Base-by-base conservation (phyloP, 2,797 vertebrate genomes). In the Onychomys torridus region DNA sequence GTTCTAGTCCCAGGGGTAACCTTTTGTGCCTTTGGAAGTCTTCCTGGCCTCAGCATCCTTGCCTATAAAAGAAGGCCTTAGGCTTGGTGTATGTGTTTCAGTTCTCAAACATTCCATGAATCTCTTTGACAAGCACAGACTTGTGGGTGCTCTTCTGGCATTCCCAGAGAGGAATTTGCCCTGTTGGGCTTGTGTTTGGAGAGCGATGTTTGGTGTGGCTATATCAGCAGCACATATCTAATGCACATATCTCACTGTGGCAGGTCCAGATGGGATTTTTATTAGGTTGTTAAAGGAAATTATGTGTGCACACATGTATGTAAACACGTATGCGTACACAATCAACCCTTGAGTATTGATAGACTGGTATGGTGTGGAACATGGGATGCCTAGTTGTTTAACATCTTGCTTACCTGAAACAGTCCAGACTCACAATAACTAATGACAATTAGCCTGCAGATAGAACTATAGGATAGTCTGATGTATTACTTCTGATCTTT, bases 51-150 rank as follows among this genome's bases (percentile, higher is more conserved):
- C 37, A 49, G 9, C 27, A 75, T 49, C 43, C 32, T 92, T 40
- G 69, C 52, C 84, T 89, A 16, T 90, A 89, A 89, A 55, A 65
- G 78, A 89, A 83, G 43, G 57, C 67, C 23, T 82, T 86, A 63
- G 77, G 32, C 73, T 92, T 52, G 57, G 55, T 34, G 11, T 71
- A 34, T 92, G 43, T 89, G 40, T 92, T 76, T 69, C 84, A 75
- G 43, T 73, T 93, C 95, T 89, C 93, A 88, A 85, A 67, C 81
- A 89, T 81, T 87, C 90, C 40, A 29, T 1, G 75, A 76, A 40
- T 87, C 92, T 57, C 3, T 27, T 96, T 75, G 61, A 94, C 97
- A 95, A 90, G 90, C 86, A 37, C 52, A 27, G 91, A 65, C 96
- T 95, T 91, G 97, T 0, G 9, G 49, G 23, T 10, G 57, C 59